Percentiles rank a stretch among this genome's conserved stretches.
Conservation (phyloP, 2,113 vertebrate genomes). For the Ifrita kowaldi region DNA sequence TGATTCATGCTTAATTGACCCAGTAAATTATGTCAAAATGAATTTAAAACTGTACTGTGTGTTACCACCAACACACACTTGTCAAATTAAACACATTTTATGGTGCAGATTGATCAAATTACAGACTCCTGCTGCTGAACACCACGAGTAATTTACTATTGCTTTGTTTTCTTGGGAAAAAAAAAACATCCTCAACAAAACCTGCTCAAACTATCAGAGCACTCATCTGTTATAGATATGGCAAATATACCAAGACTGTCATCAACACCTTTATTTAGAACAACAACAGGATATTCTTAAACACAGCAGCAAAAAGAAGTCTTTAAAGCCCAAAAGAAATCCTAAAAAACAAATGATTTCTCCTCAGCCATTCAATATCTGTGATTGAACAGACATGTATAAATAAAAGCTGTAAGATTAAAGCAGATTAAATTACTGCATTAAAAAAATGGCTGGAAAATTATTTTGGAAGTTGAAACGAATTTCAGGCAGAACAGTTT, state of each 20-base stretch:
- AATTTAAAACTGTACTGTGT: background rate
- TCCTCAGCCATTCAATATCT: background rate
- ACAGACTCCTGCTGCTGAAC: background rate
- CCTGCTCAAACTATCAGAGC: background rate
- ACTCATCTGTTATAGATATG: background rate
- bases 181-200: background rate
- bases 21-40: constrained; percentile 37
- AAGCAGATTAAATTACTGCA: constrained; percentile 29
- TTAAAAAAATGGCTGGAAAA: constrained; percentile 31
- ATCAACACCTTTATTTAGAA: background rate
- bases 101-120: constrained; percentile 39
- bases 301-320: background rate
- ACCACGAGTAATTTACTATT: background rate
- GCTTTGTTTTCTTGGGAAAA: background rate
- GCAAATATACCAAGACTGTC: background rate
- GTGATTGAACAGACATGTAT: background rate
- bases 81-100: constrained; percentile 30
- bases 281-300: background rate
- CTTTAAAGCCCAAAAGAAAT: background rate
- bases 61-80: background rate
- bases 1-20: constrained; percentile 48
- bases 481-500: background rate
- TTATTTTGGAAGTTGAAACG: background rate
- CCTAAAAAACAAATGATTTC: background rate
- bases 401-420: constrained; percentile 35